Evolutionary conservation across 2,797 vertebrate genomes (phyloP), one percentile per base, ranked within the genome.

Genomic region (Pseudotriccus pelzelni): DNA sequence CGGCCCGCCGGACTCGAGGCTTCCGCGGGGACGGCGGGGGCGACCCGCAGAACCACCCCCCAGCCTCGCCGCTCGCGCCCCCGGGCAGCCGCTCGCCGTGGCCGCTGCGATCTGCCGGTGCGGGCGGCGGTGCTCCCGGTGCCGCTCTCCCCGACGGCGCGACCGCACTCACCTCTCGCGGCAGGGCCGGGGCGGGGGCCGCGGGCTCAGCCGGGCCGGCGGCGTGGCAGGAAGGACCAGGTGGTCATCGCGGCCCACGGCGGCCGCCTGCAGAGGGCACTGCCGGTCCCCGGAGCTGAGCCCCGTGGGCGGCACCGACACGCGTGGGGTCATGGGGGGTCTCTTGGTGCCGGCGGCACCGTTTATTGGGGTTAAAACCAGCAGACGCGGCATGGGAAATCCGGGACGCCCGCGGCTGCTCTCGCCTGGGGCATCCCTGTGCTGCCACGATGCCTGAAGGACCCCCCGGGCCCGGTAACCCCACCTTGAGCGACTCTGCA

Each of bases 221-320:
- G 59, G 94, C 94, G 94, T 94, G 94, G 94, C 94, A 94, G 90
- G 94, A 95, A 95, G 94, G 76, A 90, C 84, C 76, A 68, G 90
- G 80, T 41, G 92, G 92, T 89, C 94, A 94, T 88, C 92, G 59
- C 76, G 92, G 77, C 53, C 76, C 81, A 73, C 63, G 23, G 53
- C 73, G 67, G 81, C 87, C 41, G 93, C 94, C 94, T 91, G 93
- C 94, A 95, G 94, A 93, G 94, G 94, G 94, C 94, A 93, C 90
- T 94, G 82, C 93, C 20, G 90, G 87, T 47, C 84, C 76, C 92
- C 75, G 79, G 46, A 85, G 80, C 58, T n/a, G 78, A 62, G 77
- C 68, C 30, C 83, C 53, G 60, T 37, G 67, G n/a, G 85, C 82
- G 59, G 78, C 30, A 60, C 56, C 27, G 74, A 55, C 41, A 43